Evolutionary conservation across 2,113 vertebrate genomes (phyloP).

Genomic region (Delphinus delphis): DNA sequence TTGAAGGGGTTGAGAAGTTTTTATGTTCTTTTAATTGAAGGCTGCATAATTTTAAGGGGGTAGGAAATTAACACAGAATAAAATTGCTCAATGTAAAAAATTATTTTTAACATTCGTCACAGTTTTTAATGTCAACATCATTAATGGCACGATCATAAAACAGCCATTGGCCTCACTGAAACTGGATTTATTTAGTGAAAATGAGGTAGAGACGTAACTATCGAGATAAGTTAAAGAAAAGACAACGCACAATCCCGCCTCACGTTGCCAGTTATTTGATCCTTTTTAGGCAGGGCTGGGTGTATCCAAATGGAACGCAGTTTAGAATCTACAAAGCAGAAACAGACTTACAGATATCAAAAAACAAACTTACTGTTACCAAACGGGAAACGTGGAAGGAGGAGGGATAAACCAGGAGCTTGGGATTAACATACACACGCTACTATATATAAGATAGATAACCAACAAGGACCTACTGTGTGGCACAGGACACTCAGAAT

Average conservation of each 20-base stretch:
- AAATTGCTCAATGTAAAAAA: constrained; percentile 13
- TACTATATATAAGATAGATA: not conserved
- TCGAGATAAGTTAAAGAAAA: not conserved
- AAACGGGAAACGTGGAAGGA: not conserved
- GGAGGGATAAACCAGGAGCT: not conserved
- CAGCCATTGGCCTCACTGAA: constrained; percentile 1
- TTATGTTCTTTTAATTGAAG: constrained; percentile 57
- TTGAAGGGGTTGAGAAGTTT: constrained; percentile 58
- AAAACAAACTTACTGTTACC: not conserved
- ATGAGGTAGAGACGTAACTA: not conserved
- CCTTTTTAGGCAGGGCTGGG: not conserved
- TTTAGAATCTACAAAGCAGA: not conserved
- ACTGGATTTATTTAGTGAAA: constrained; percentile 2
- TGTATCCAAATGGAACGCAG: not conserved
- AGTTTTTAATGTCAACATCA: constrained; percentile 33
- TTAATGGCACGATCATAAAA: constrained; percentile 45
- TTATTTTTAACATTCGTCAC: constrained; percentile 31
- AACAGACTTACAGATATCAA: not conserved
- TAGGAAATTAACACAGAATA: constrained; percentile 43
- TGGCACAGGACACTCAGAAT: not conserved
- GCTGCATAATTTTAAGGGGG: constrained; percentile 28
- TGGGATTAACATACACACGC: not conserved
- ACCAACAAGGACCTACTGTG: not conserved
- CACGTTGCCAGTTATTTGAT: not conserved
- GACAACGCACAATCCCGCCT: not conserved